Evolutionary conservation across 1,140 invertebrate species (phyloP), one percentile per base, ranked within the genome.

Genomic region (Venturia canescens): DNA sequence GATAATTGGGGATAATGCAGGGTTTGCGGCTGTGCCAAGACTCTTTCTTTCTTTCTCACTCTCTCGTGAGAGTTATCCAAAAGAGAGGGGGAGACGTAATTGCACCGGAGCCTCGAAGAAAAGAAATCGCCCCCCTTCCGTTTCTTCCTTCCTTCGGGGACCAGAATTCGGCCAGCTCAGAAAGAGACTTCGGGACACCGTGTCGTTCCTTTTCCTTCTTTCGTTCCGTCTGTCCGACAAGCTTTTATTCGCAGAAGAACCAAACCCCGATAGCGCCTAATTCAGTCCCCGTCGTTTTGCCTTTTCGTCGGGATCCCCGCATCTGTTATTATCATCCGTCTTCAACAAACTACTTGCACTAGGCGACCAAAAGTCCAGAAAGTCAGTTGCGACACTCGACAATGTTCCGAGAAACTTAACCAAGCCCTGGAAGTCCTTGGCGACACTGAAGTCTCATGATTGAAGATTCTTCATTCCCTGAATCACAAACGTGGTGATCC

Each of bases 1-100:
- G 89, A 90, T 90, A 90, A 90, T 90, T 90, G 89, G 89, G 87
- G 86, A 90, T 90, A 90, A 90, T 90, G 84, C 74, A 84, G 87
- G 89, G 89, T 88, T 90, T 89, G 88, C 85, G 80, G 79, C 80
- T 74, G 72, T 79, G 79, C 79, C 23, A 66, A 76, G 86, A 83
- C 57, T 63, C 57, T n/a, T 21, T 63, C 57, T 11, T 26, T n/a
- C 21, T 26, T 21, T 21, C 57, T 63, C 21, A 9, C 26, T 29
- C 63, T 29, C 27, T 66, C 63, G 27, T 9, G 23, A 29, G 27
- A 29, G 2, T 23, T 60, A 9, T 1, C 3, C 11, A 69, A 27
- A 48, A 71, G 53, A 38, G 77, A 29, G 70, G 67, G 72, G 70
- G 57, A 72, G 83, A 82, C 85, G 88, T 90, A 90, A 90, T 90